A percentile compares a stretch with the other conserved stretches of the same genome.
Conservation (phyloP, 2,888 invertebrate genomes). For the Drosophila nigricruria region DNA sequence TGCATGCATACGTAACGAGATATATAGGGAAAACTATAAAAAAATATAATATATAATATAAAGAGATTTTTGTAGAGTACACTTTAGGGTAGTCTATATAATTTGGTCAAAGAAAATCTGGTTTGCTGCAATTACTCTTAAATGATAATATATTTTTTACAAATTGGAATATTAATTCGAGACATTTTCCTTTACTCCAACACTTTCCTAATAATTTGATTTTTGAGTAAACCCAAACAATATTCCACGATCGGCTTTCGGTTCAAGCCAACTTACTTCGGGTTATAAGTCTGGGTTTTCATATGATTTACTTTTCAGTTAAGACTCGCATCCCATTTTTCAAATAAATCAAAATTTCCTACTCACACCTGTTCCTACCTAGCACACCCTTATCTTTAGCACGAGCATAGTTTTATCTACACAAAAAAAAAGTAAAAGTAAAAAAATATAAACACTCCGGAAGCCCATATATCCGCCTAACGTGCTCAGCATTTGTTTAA, state of each 20-base stretch:
- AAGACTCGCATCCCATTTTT: background rate
- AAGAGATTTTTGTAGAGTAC: background rate
- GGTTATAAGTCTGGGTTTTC: too few species aligned
- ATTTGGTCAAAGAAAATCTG: background rate
- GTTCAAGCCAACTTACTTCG: too few species aligned
- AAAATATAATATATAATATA: conserved; percentile 1
- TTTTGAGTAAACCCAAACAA: too few species aligned
- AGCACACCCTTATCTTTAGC: background rate
- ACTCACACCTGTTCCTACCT: background rate
- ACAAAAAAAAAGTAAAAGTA: background rate
- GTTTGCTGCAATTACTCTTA: background rate
- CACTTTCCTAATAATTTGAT: too few species aligned
- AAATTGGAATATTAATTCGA: too few species aligned
- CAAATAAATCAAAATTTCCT: background rate
- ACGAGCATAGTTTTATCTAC: background rate
- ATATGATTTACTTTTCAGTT: too few species aligned
- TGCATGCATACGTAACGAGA: conserved; percentile 14
- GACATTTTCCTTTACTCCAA: too few species aligned
- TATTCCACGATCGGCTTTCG: too few species aligned
- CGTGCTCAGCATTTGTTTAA: conserved; percentile 1
- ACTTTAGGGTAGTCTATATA: background rate
- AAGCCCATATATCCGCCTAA: background rate
- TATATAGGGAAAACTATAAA: background rate
- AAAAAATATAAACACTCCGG: background rate
- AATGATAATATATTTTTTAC: background rate